Evolutionary conservation across 2,113 vertebrate genomes (phyloP).

Genomic region (Lota lota): DNA sequence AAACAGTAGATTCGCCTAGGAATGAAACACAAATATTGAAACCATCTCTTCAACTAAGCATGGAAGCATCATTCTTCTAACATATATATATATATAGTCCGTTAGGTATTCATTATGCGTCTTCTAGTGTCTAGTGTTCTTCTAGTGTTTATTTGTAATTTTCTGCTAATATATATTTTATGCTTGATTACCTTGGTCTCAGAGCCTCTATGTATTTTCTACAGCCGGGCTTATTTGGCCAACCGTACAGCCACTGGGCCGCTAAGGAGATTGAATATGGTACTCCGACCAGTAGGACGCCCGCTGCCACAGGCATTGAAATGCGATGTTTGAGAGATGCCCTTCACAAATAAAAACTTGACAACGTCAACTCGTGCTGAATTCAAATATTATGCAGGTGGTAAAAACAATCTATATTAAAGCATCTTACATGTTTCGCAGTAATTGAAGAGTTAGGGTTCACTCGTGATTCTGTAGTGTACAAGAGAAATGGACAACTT

Average conservation of each 20-base stretch:
- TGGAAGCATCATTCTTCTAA: not conserved
- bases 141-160: not conserved
- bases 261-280: constrained; percentile 65
- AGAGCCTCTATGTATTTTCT: constrained; percentile 73
- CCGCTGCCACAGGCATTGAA: constrained; percentile 55
- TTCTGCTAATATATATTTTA: not conserved
- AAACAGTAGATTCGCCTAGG: constrained; percentile 66
- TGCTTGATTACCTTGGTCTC: constrained; percentile 63
- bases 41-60: too few species aligned
- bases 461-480: too few species aligned
- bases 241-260: constrained; percentile 69
- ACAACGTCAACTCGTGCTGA: not conserved
- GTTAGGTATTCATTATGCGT: not conserved
- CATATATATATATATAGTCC: not conserved
- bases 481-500: too few species aligned
- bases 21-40: constrained; percentile 6
- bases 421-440: constrained; percentile 41
- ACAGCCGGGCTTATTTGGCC: constrained; percentile 69
- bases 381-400: not conserved
- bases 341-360: constrained; percentile 35
- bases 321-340: constrained; percentile 47
- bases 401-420: not conserved
- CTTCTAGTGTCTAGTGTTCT: not conserved
- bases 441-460: too few species aligned
- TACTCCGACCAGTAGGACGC: constrained; percentile 58